A percentile compares a stretch with the other conserved stretches of the same genome.
phyloP scores from a whole-genome alignment of 2,888 invertebrate species.

The Drosophila borborema region DNA sequence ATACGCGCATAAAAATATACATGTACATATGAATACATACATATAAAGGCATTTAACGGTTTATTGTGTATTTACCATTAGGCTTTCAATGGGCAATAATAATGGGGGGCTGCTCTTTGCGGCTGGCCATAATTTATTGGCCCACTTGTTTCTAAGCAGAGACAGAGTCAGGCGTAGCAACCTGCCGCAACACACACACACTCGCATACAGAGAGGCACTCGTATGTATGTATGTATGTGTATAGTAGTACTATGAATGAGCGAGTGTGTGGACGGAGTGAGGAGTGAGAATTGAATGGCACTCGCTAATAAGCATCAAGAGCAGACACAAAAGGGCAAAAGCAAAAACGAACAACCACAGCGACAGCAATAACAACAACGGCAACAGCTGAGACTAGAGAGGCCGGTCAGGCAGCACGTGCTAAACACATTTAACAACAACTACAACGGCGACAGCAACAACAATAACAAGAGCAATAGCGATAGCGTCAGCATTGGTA shows the following conservation, averaged over 20 bases:
- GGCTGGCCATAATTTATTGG: slow-evolving; percentile 78
- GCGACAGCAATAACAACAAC: slow-evolving; percentile 26
- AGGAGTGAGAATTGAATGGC: slow-evolving; percentile 62
- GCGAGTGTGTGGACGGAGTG: slow-evolving; percentile 29
- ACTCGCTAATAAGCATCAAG: slow-evolving; percentile 80
- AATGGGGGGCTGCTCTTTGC: slow-evolving; percentile 67
- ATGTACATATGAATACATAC: slow-evolving; percentile 17
- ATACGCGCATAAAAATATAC: slow-evolving; percentile 28
- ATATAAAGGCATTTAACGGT: slow-evolving; percentile 61
- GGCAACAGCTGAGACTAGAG: slow-evolving; percentile 57
- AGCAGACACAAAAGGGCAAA: slow-evolving; percentile 78
- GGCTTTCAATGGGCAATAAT: slow-evolving; percentile 76
- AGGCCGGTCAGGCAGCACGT: slow-evolving; percentile 69
- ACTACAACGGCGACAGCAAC: slow-evolving; percentile 52
- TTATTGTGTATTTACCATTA: slow-evolving; percentile 78
- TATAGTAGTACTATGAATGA: slow-evolving; percentile 47
- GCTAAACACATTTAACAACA: slow-evolving; percentile 80
- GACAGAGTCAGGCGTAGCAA: slow-evolving; percentile 30
- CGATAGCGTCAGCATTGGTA: slow-evolving; percentile 45
- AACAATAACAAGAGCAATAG: slow-evolving; percentile 56
- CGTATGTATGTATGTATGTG: slow-evolving; percentile 7
- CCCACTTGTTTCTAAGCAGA: slow-evolving; percentile 79
- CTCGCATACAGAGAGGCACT: not conserved
- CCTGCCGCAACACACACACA: slow-evolving; percentile 47
- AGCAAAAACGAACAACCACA: slow-evolving; percentile 49